phyloP scores from a whole-genome alignment of 2,113 vertebrate species.

The Dicerorhinus sumatrensis region DNA sequence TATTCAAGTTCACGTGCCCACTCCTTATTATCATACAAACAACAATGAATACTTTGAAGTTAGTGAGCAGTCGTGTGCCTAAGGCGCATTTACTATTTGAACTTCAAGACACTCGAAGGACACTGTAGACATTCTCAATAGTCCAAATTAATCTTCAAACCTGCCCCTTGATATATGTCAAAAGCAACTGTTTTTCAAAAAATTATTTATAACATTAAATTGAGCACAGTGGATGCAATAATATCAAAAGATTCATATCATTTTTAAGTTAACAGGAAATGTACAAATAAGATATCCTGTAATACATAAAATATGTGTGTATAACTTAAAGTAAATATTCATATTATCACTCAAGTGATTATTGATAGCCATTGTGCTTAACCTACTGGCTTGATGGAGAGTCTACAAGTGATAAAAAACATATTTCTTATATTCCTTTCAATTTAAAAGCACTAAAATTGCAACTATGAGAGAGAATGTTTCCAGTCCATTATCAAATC shows the following conservation, averaged over 20 bases:
- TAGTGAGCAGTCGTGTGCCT: neutral
- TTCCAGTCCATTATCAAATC: neutral
- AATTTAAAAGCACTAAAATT: neutral
- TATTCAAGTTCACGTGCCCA: neutral
- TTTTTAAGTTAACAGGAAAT: neutral
- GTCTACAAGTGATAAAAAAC: neutral
- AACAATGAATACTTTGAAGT: neutral
- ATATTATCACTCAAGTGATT: neutral
- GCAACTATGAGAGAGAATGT: neutral
- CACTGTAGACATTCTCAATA: neutral
- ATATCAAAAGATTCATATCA: neutral
- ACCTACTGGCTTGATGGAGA: neutral
- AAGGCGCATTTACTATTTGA: neutral
- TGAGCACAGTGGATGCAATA: neutral
- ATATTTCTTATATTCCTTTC: neutral
- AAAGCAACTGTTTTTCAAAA: neutral
- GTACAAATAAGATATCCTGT: neutral
- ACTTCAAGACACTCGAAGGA: neutral
- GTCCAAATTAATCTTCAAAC: neutral
- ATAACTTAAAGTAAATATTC: neutral
- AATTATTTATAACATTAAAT: neutral
- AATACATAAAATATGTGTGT: neutral
- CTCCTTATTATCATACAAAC: neutral
- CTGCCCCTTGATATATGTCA: neutral
- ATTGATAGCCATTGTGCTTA: neutral